These are phyloP conservation scores for Seriola dumerili DNA, from an alignment of 2,113 vertebrate genomes.

Conservation along the genomic window DNA sequence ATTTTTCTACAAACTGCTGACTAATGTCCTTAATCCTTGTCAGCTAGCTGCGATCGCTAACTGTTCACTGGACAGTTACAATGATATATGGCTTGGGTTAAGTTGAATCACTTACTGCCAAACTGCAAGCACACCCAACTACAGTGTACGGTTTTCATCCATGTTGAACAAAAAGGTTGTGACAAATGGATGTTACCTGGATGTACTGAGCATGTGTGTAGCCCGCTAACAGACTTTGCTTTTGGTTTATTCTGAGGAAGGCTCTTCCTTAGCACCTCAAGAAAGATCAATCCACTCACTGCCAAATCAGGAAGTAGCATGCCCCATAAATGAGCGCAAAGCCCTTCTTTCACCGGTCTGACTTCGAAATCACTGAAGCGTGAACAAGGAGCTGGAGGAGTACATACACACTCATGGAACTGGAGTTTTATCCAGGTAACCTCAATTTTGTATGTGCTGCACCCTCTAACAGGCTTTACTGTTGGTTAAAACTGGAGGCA, in stretches of 20 bases:
- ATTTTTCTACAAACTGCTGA: neutral
- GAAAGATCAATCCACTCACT: slow-evolving; percentile 11
- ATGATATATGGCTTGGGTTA: neutral
- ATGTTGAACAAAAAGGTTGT: neutral
- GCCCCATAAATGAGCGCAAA: neutral
- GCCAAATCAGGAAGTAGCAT: slow-evolving; percentile 8
- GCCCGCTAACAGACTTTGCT: neutral
- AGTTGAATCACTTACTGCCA: neutral
- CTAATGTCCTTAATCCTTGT: neutral
- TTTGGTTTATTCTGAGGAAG: slow-evolving; percentile 9
- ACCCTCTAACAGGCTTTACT: neutral
- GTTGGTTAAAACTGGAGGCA: neutral
- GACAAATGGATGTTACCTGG: neutral
- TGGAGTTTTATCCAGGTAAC: neutral
- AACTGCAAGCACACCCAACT: neutral
- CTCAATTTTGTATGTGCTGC: slow-evolving; percentile 17
- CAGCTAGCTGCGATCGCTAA: neutral
- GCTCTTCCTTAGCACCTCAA: neutral
- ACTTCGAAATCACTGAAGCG: slow-evolving; percentile 13
- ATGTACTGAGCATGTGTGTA: neutral
- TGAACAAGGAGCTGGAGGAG: slow-evolving; percentile 8
- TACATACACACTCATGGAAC: neutral
- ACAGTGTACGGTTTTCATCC: neutral
- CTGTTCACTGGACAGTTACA: neutral
- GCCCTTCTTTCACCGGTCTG: neutral